phyloP scores from a whole-genome alignment of 1,140 invertebrate genomes.

The Lepidurus packardi region DNA sequence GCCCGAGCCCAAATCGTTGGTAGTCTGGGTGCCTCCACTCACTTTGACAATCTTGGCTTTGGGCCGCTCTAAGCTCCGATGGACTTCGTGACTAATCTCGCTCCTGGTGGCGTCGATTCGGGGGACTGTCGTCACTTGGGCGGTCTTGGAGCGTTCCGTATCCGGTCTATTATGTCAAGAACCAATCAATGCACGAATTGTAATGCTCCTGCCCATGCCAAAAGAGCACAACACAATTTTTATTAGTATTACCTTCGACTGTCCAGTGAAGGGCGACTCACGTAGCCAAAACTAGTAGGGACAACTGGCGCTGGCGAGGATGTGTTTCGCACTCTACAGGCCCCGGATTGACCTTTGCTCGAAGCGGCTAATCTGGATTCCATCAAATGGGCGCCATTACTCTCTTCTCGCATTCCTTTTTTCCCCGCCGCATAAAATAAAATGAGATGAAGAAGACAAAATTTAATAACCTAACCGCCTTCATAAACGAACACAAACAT shows the following conservation, averaged over 20 bases:
- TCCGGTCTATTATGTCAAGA: not conserved
- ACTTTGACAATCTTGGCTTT: constrained; percentile 63
- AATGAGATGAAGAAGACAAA: not conserved
- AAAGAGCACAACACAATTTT: not conserved
- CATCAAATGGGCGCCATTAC: constrained; percentile 8
- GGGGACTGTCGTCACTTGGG: constrained; percentile 74
- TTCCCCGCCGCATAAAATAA: not conserved
- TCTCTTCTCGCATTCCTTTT: constrained; percentile 14
- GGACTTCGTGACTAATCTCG: not conserved
- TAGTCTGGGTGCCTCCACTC: constrained; percentile 80
- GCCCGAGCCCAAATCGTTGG: constrained; percentile 58
- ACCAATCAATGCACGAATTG: not conserved
- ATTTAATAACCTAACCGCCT: not conserved
- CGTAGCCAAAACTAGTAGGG: constrained; percentile 71
- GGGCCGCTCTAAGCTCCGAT: constrained; percentile 38
- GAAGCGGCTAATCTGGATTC: not conserved
- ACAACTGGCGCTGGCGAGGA: constrained; percentile 48
- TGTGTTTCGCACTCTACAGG: constrained; percentile 6
- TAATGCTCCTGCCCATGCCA: not conserved
- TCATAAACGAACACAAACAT: not conserved
- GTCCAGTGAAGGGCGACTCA: constrained; percentile 62
- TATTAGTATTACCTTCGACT: not conserved
- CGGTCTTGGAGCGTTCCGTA: constrained; percentile 53
- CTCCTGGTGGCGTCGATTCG: constrained; percentile 48
- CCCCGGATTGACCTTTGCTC: constrained; percentile 24